Base-by-base conservation (phyloP, 1,140 invertebrate species). In the Papilio dardanus region DNA sequence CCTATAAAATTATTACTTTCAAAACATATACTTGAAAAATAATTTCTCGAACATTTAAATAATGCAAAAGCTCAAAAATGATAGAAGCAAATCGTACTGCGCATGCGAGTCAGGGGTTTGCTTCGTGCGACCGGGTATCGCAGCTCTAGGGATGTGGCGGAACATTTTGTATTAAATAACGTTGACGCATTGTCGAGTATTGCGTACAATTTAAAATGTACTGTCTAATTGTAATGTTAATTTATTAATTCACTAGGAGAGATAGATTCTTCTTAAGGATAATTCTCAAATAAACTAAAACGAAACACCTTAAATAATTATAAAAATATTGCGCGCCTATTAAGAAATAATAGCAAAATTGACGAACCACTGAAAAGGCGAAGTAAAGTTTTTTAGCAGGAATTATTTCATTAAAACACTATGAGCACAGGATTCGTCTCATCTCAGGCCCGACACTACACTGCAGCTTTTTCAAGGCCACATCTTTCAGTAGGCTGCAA, bases 401-500 rank as follows among this genome's bases (percentile, higher is more conserved):
- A 24, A 19, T 50, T 62, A 24, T 62, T 14, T 16, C 4, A 30
- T 30, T 62, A 28, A 28, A 62, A 14, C 28, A 30, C 28, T 5
- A 62, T 31, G 16, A 33, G 12, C n/a, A 16, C 42, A 46, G 71
- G 28, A 42, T 71, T 77, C 37, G 76, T 83, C 77, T 81, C 75
- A 66, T 77, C 58, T 66, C 54, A 74, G 73, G 76, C 81, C 46
- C 82, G 69, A 19, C 84, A 78, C 85, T 88, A 85, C 83, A 77
- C 83, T 92, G 90, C 90, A 91, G 85, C 85, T 86, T 90, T 91
- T 92, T 92, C 90, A 92, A 90, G 90, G 90, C 79, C 86, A 85
- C 50, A 85, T 85, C 83, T 90, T 77, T 85, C 86, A 92, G 89
- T 92, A 78, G 88, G 87, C 88, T 88, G 88, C 86, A 86, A 84